Conservation (phyloP, 2,113 vertebrate genomes). For the Otis tarda region DNA sequence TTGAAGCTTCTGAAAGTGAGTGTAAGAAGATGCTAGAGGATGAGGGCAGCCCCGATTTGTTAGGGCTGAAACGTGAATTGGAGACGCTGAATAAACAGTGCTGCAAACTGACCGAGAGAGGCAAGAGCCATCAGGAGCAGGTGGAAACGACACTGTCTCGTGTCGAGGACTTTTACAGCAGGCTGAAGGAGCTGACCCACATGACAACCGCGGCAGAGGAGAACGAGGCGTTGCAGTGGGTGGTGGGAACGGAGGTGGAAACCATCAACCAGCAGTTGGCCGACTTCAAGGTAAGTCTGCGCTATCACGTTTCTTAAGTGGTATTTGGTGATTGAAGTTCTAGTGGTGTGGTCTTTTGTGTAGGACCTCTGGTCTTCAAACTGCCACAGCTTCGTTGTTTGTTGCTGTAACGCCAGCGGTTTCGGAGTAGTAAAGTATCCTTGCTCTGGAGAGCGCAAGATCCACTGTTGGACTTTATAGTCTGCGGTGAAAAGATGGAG, state of each 20-base stretch:
- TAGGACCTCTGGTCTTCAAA: neutral
- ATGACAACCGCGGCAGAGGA: conserved; percentile 85
- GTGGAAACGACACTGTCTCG: conserved; percentile 81
- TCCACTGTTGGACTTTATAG: neutral
- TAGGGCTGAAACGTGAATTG: conserved; percentile 90
- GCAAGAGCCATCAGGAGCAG: conserved; percentile 84
- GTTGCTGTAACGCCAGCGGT: neutral
- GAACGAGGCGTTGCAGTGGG: conserved; percentile 83
- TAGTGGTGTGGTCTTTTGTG: neutral
- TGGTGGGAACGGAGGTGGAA: conserved; percentile 93
- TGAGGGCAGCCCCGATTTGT: conserved; percentile 90
- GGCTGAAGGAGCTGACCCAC: conserved; percentile 82
- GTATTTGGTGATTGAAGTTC: neutral
- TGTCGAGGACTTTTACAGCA: conserved; percentile 88
- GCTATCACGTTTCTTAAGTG: fast-evolving
- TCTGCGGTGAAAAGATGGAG: neutral
- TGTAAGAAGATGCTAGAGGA: conserved; percentile 89
- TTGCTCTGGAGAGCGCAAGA: neutral
- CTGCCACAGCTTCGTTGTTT: fast-evolving
- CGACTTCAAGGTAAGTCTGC: conserved; percentile 89
- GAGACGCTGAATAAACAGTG: conserved; percentile 93
- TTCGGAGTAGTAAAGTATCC: neutral
- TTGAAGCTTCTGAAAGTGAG: conserved; percentile 83
- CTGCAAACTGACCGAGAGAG: conserved; percentile 88
- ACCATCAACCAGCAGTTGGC: conserved; percentile 91